Evolutionary conservation across 37 sponge, comb jelly and placozoan genomes (phyloP).

Genomic region (Eunapius fragilis): DNA sequence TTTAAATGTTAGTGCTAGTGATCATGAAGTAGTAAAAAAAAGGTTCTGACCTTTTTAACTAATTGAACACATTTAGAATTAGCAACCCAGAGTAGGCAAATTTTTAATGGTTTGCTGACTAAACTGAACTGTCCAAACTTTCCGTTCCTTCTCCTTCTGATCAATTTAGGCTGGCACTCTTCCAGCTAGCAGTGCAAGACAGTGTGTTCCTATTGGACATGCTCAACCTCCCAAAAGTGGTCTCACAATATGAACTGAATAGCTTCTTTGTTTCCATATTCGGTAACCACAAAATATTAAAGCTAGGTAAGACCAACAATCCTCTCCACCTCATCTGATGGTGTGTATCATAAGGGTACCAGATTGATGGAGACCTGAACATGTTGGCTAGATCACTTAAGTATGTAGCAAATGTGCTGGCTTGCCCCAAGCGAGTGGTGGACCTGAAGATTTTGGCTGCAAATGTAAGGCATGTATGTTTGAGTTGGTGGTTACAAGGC

Average conservation of each 20-base stretch:
- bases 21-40: no score
- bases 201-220: slow-evolving; percentile 74
- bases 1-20: no score
- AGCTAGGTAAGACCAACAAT: slow-evolving; percentile 51
- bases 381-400: slow-evolving; percentile 72
- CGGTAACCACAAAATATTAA: slow-evolving; percentile 31
- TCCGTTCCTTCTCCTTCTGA: neutral
- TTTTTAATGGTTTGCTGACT: no score
- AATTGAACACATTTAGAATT: no score
- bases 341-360: slow-evolving; percentile 39
- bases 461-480: slow-evolving; percentile 20
- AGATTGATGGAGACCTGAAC: slow-evolving; percentile 62
- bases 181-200: slow-evolving; percentile 71
- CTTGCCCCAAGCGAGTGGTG: slow-evolving; percentile 33
- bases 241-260: slow-evolving; percentile 33
- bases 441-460: slow-evolving; percentile 58
- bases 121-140: neutral
- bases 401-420: slow-evolving; percentile 50
- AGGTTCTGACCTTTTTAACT: neutral
- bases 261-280: slow-evolving; percentile 49
- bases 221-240: slow-evolving; percentile 28
- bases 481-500: no score
- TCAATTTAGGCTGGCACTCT: slow-evolving; percentile 59
- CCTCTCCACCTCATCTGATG: neutral
- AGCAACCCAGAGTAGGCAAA: no score